Conservation (phyloP, 2,888 invertebrate genomes). For the Dione vanillae region DNA sequence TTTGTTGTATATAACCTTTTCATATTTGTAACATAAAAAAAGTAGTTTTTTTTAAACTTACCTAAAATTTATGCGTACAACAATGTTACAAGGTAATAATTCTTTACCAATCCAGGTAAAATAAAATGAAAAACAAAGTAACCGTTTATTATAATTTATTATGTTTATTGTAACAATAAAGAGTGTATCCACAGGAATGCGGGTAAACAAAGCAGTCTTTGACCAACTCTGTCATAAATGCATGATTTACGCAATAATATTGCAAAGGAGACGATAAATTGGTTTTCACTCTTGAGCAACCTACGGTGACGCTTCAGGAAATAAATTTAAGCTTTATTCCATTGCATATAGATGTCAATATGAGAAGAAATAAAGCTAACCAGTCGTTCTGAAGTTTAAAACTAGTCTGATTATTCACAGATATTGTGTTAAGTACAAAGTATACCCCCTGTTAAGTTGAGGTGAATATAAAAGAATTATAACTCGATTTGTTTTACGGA, state of each 20-base stretch:
- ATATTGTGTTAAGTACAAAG: constrained; percentile 66
- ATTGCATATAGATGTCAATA: constrained; percentile 4
- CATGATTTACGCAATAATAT: constrained; percentile 82
- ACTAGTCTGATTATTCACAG: constrained; percentile 76
- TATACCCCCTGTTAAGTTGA: constrained; percentile 79
- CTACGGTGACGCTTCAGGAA: constrained; percentile 33
- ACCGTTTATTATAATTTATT: constrained; percentile 59
- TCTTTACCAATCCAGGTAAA: constrained; percentile 48
- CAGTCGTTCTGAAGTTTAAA: constrained; percentile 45
- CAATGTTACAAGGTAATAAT: constrained; percentile 25
- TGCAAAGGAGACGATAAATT: constrained; percentile 80
- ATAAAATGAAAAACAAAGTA: constrained; percentile 48
- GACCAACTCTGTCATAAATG: constrained; percentile 78
- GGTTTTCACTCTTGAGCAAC: constrained; percentile 71
- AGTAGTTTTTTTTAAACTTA: not conserved
- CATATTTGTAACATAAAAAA: not conserved
- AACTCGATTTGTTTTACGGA: constrained; percentile 47
- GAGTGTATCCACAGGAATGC: constrained; percentile 64
- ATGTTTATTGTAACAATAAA: constrained; percentile 67
- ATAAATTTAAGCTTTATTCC: constrained; percentile 55
- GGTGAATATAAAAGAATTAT: constrained; percentile 65
- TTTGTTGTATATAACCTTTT: not conserved
- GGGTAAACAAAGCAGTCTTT: constrained; percentile 71
- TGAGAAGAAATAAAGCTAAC: constrained; percentile 24
- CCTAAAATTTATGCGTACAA: constrained; percentile 1